Conservation (phyloP, 2,888 invertebrate species). For the Fragum whitleyi region DNA sequence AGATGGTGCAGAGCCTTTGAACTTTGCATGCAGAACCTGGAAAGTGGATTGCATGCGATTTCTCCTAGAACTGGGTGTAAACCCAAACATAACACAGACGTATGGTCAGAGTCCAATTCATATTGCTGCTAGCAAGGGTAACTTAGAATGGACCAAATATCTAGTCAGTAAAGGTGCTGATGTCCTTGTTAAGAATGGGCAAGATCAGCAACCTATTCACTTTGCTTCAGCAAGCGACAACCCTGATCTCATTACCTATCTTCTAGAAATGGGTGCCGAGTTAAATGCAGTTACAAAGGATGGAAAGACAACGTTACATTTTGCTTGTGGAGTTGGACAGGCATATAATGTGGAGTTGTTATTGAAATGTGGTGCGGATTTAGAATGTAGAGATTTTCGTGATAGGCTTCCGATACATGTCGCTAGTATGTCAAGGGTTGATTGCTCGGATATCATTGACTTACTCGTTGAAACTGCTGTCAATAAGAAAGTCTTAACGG, state of each 20-base stretch:
- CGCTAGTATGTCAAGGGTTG: background rate
- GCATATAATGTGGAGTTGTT: slow-evolving; percentile 10
- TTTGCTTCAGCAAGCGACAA: slow-evolving; percentile 15
- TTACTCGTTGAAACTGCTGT: background rate
- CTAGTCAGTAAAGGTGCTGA: slow-evolving; percentile 17
- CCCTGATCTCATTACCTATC: slow-evolving; percentile 11
- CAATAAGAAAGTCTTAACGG: too few relatives aligned
- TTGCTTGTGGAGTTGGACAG: slow-evolving; percentile 22
- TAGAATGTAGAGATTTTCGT: background rate
- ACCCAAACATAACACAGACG: background rate
- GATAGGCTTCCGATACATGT: slow-evolving; percentile 21
- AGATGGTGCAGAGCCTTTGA: background rate
- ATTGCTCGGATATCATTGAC: background rate
- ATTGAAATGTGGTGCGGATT: slow-evolving; percentile 9
- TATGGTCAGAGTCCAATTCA: slow-evolving; percentile 24
- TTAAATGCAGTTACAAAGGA: slow-evolving; percentile 27
- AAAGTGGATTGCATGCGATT: background rate
- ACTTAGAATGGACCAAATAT: slow-evolving; percentile 18
- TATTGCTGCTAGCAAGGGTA: slow-evolving; percentile 11
- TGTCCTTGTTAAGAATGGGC: background rate
- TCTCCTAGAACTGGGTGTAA: slow-evolving; percentile 14
- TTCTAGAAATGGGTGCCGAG: slow-evolving; percentile 19
- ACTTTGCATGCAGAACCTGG: slow-evolving; percentile 20
- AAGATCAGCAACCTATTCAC: slow-evolving; percentile 19
- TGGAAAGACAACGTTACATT: slow-evolving; percentile 11